Conservation (phyloP, 2,113 vertebrate species). For the Notothenia coriiceps region DNA sequence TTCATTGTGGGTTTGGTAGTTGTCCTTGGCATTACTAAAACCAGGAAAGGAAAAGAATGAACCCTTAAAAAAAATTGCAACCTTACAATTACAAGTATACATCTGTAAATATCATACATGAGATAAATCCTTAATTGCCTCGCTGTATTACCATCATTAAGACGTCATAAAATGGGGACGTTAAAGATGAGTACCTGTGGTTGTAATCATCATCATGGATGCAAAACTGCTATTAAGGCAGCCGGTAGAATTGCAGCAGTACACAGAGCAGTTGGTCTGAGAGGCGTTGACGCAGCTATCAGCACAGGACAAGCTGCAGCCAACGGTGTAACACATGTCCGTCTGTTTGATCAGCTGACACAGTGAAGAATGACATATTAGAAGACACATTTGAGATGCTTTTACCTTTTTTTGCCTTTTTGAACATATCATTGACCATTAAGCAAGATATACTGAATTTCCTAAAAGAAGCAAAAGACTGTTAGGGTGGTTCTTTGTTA, state of each 20-base stretch:
- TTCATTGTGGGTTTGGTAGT: neutral
- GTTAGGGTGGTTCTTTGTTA: neutral
- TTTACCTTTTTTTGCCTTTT: neutral
- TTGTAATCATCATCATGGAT: conserved; percentile 52
- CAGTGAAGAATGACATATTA: conserved; percentile 46
- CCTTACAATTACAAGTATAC: neutral
- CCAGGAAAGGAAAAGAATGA: neutral
- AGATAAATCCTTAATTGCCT: neutral
- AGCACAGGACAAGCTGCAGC: conserved; percentile 41
- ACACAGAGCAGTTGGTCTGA: conserved; percentile 67
- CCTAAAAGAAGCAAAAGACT: too few species aligned
- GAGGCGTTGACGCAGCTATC: conserved; percentile 60
- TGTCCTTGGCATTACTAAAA: neutral
- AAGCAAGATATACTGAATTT: neutral
- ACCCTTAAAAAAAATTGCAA: neutral
- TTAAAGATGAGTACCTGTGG: conserved; percentile 52
- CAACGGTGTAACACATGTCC: conserved; percentile 63
- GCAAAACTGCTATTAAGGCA: conserved; percentile 77
- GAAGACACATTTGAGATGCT: rapidly evolving
- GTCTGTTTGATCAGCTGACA: conserved; percentile 76
- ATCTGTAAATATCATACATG: neutral
- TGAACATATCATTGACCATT: neutral
- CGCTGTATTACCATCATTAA: too few species aligned
- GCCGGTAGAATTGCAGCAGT: conserved; percentile 75
- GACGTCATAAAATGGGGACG: neutral